Base-by-base conservation (phyloP, 2,888 invertebrate species). In the Tipula vernalis region DNA sequence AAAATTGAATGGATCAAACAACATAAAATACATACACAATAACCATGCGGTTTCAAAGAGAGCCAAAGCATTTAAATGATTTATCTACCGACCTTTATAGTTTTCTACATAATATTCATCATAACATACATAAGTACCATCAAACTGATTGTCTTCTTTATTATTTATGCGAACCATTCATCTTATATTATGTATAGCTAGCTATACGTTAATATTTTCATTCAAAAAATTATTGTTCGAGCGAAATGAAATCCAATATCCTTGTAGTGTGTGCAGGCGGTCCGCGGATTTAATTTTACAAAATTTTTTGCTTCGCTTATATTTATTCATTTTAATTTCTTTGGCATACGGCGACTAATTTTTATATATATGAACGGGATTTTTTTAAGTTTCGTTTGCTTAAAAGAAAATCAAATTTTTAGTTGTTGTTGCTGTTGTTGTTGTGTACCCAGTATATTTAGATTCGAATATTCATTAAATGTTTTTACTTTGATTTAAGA, bases 271-370 rank as follows among this genome's bases (percentile, higher is more conserved):
- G 28, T 71, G 71, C 71, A 71, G 71, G 71, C 71, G 71, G 71
- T 71, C 71, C 71, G 71, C 71, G 71, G 71, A 71, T 71, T 71
- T 51, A 51, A 3, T 41, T 41, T 51, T 15, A 2, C 1, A 39
- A 6, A 57, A 0, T 15, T 57, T 57, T 71, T 71, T 71, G 28
- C 28, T 51, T 15, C 15, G 71, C 71, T 28, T 10, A 1, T 71
- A 28, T 71, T 71, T 71, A 71, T 51, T 51, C 15, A 51, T 71
- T 71, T 71, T 71, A 71, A 71, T 71, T 71, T 71, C 71, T 71
- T 71, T 71, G 71, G 71, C 71, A 71, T 71, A 71, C 71, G 71
- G 71, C 71, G 71, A 71, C 71, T 71, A 71, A 71, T 71, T 71
- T 71, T 71, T 71, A 0, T 71, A 28, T 28, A 28, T 28, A 4